A percentile compares a stretch with the other conserved stretches of the same genome.
Evolutionary conservation across 2,888 invertebrate genomes (phyloP).

Genomic region (Drosophila trichaetosa): DNA sequence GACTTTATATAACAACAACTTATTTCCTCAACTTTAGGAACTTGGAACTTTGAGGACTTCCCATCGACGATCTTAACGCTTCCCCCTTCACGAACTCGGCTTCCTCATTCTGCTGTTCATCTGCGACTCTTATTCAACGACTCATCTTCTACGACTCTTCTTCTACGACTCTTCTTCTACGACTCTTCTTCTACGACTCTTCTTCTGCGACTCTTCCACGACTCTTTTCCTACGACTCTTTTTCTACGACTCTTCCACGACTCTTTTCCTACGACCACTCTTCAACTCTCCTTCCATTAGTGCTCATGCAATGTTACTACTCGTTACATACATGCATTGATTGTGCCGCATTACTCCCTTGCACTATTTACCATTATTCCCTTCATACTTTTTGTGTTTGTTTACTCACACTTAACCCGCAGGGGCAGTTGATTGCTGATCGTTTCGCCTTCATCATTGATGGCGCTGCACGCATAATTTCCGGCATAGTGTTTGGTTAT

Average conservation of each 20-base stretch:
- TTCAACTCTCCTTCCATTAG: no score
- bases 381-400: slow-evolving; percentile 2
- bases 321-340: background rate
- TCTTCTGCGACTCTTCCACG: no score
- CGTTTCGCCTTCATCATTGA: slow-evolving; percentile 94
- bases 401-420: slow-evolving; percentile 93
- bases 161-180: no score
- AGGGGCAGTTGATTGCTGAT: slow-evolving; percentile 93
- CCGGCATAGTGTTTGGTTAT: slow-evolving; percentile 94
- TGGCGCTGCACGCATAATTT: slow-evolving; percentile 94
- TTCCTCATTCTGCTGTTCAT: background rate
- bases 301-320: no score
- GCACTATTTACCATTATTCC: background rate
- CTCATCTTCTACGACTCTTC: no score
- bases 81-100: background rate
- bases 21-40: background rate
- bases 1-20: no score
- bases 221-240: no score
- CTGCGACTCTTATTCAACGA: background rate
- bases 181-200: no score
- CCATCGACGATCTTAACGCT: background rate
- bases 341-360: no score
- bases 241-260: rapidly evolving
- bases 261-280: no score
- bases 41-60: background rate